phyloP scores from a whole-genome alignment of 1,140 invertebrate species.

The Apis cerana region DNA sequence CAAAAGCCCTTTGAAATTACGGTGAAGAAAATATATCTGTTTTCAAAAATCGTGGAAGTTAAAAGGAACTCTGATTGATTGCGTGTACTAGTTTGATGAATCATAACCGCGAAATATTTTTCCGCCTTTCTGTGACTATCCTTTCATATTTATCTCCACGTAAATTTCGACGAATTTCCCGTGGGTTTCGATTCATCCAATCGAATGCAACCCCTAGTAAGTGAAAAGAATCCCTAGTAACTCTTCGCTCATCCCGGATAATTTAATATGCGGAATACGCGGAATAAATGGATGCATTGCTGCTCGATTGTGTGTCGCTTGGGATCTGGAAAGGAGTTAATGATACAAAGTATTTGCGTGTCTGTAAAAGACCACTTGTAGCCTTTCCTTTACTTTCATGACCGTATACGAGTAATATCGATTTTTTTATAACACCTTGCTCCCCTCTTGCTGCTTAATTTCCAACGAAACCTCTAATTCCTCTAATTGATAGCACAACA shows the following conservation, averaged over 20 bases:
- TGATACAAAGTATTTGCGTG: conserved; percentile 40
- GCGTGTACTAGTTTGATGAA: no score
- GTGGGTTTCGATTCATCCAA: not conserved
- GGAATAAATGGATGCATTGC: not conserved
- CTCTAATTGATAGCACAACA: not conserved
- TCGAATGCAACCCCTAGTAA: not conserved
- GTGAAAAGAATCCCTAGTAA: no score
- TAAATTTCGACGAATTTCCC: not conserved
- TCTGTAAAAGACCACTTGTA: not conserved
- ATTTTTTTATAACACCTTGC: no score
- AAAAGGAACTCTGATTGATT: not conserved
- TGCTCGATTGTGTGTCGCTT: not conserved
- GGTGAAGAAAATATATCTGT: not conserved
- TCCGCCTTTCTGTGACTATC: no score
- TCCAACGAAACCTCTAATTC: not conserved
- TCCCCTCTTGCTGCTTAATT: not conserved
- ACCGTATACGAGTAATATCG: no score
- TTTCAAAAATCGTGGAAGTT: not conserved
- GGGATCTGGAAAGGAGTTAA: not conserved
- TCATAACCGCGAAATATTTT: not conserved
- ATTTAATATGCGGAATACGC: not conserved
- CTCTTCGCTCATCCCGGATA: not conserved
- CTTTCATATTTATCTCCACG: no score
- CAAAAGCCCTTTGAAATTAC: not conserved
- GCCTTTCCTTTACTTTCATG: no score